Evolutionary conservation across 2,888 invertebrate genomes (phyloP).

Genomic region (Augiades crinisus): DNA sequence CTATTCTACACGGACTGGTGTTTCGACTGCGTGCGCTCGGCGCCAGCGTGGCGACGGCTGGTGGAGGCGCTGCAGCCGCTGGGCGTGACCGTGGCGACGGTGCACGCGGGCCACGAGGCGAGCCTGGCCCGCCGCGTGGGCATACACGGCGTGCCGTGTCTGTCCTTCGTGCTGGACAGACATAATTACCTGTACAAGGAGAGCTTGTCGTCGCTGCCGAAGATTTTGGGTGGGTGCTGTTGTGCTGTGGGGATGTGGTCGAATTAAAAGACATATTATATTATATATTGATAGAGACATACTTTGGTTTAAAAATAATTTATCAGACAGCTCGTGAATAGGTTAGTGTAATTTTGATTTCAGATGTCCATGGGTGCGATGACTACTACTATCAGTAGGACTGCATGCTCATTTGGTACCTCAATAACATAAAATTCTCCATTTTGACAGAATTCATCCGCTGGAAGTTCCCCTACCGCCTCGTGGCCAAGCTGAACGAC

Average conservation of each 20-base stretch:
- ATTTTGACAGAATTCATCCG: slow-evolving; percentile 94
- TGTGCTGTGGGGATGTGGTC: too few relatives aligned
- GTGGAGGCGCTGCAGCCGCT: slow-evolving; percentile 92
- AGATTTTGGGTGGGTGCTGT: slow-evolving; percentile 89
- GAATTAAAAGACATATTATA: too few relatives aligned
- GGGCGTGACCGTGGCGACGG: slow-evolving; percentile 90
- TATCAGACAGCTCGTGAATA: too few relatives aligned
- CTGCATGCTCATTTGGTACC: too few relatives aligned
- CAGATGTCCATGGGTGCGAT: too few relatives aligned
- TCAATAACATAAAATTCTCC: too few relatives aligned
- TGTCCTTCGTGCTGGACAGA: slow-evolving; percentile 92
- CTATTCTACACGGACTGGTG: slow-evolving; percentile 98
- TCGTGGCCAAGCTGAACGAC: slow-evolving; percentile 87
- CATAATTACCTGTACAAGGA: slow-evolving; percentile 92
- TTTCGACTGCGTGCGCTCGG: slow-evolving; percentile 94
- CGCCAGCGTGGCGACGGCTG: slow-evolving; percentile 91
- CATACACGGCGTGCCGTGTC: slow-evolving; percentile 89
- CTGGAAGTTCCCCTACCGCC: slow-evolving; percentile 91
- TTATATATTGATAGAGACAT: neutral
- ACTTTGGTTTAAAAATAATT: neutral
- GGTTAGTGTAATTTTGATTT: too few relatives aligned
- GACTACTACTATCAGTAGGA: too few relatives aligned
- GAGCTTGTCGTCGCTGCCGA: slow-evolving; percentile 88
- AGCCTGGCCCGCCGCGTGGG: slow-evolving; percentile 89
- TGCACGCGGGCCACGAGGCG: slow-evolving; percentile 91